phyloP scores from a whole-genome alignment of 2,797 vertebrate genomes.

The Iguana delicatissima region DNA sequence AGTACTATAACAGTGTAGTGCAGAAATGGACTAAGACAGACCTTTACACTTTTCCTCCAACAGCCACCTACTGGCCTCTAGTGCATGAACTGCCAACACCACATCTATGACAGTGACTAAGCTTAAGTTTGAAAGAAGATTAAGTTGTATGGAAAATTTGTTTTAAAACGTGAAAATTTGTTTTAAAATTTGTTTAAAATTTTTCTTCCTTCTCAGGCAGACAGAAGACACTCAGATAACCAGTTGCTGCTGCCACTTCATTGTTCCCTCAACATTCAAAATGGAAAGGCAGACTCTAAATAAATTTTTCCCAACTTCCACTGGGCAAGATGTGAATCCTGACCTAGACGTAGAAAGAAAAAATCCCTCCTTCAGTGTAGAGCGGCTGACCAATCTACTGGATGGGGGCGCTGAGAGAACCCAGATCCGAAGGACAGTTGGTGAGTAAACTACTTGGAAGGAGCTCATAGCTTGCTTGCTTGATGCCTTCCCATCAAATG shows the following conservation, averaged over 20 bases:
- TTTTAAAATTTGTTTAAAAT: too few relatives aligned
- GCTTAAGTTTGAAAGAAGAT: too few relatives aligned
- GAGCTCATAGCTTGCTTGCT: not conserved
- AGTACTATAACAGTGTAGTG: too few relatives aligned
- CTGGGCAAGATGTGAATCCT: conserved; percentile 63
- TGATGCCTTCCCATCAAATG: not conserved
- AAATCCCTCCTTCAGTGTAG: conserved; percentile 72
- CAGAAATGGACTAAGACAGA: too few relatives aligned
- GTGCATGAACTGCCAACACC: too few relatives aligned
- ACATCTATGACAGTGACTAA: too few relatives aligned
- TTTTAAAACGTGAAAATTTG: not conserved
- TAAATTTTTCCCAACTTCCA: conserved; percentile 22
- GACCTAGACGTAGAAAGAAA: conserved; percentile 77
- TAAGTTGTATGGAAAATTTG: not conserved
- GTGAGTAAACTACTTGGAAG: conserved; percentile 64
- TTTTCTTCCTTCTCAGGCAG: not conserved
- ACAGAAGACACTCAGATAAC: not conserved
- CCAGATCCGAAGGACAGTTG: conserved; percentile 69
- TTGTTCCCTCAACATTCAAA: not conserved
- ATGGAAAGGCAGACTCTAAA: conserved; percentile 69
- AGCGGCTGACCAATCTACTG: conserved; percentile 76
- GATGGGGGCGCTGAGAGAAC: conserved; percentile 72
- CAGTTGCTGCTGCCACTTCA: not conserved
- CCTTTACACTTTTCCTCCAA: too few relatives aligned
- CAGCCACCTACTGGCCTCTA: too few relatives aligned